phyloP scores from a whole-genome alignment of 2,113 vertebrate genomes.

The Antechinus flavipes region DNA sequence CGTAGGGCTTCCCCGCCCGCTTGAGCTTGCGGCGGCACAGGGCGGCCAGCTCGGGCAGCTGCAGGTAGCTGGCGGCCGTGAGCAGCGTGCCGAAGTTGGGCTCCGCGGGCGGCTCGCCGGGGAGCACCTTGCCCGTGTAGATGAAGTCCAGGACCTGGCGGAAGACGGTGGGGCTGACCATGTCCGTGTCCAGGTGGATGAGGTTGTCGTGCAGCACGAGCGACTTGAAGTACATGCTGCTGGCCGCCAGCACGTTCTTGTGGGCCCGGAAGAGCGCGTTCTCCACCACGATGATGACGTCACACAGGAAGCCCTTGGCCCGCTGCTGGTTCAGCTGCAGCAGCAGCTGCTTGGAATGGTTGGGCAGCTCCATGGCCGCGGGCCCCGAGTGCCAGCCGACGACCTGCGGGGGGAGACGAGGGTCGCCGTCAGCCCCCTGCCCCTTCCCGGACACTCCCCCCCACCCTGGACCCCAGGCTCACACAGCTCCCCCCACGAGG shows the following conservation, averaged over 20 bases:
- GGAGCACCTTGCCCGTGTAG: slow-evolving; percentile 97
- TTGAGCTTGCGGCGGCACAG: slow-evolving; percentile 98
- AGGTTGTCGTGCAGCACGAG: slow-evolving; percentile 99
- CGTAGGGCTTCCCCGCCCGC: slow-evolving; percentile 89
- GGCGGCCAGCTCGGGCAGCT: slow-evolving; percentile 97
- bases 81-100: slow-evolving; percentile 96
- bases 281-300: slow-evolving; percentile 98
- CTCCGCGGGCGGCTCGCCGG: slow-evolving; percentile 92
- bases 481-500: not conserved
- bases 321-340: slow-evolving; percentile 99
- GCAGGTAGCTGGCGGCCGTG: slow-evolving; percentile 99
- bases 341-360: slow-evolving; percentile 99
- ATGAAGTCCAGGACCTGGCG: slow-evolving; percentile 99
- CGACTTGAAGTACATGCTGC: slow-evolving; percentile 99
- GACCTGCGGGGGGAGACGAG: slow-evolving; percentile 83
- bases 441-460: not conserved
- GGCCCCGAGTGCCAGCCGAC: slow-evolving; percentile 90
- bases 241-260: slow-evolving; percentile 97
- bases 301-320: slow-evolving; percentile 99
- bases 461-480: not conserved
- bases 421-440: not conserved
- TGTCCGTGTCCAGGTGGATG: slow-evolving; percentile 98
- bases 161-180: slow-evolving; percentile 97
- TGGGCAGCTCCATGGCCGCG: slow-evolving; percentile 99
- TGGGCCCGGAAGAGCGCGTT: slow-evolving; percentile 99